These are phyloP conservation scores for Malurus cyaneus DNA, from an alignment of 2,113 vertebrate species.

Conservation along the genomic window DNA sequence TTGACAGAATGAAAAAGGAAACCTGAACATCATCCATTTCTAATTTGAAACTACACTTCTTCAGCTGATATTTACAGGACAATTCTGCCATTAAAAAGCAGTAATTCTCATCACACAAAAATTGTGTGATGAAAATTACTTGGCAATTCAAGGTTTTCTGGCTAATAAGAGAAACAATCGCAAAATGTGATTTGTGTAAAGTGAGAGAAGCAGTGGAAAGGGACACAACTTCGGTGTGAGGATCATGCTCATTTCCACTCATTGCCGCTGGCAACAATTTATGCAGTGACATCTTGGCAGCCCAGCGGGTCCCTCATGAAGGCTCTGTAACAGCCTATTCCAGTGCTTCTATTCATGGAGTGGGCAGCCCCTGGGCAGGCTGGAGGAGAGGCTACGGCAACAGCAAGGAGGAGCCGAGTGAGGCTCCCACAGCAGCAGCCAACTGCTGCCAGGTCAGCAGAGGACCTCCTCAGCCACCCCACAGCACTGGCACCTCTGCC, in stretches of 20 bases:
- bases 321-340: fast-evolving
- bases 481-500: neutral
- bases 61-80: neutral
- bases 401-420: neutral
- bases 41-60: neutral
- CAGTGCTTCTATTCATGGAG: neutral
- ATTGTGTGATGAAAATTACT: neutral
- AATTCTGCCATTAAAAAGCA: neutral
- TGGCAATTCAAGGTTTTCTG: neutral
- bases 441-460: neutral
- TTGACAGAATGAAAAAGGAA: neutral
- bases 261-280: fast-evolving
- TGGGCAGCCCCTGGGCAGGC: fast-evolving
- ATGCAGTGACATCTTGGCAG: fast-evolving
- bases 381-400: neutral
- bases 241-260: fast-evolving
- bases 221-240: fast-evolving
- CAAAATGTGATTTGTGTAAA: neutral
- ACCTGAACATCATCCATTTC: neutral
- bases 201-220: neutral
- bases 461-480: neutral
- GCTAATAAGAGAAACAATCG: fast-evolving
- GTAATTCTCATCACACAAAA: neutral
- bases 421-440: neutral
- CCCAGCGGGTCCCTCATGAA: fast-evolving